phyloP scores from a whole-genome alignment of 2,797 vertebrate genomes.

The Phyllotis vaccarum region DNA sequence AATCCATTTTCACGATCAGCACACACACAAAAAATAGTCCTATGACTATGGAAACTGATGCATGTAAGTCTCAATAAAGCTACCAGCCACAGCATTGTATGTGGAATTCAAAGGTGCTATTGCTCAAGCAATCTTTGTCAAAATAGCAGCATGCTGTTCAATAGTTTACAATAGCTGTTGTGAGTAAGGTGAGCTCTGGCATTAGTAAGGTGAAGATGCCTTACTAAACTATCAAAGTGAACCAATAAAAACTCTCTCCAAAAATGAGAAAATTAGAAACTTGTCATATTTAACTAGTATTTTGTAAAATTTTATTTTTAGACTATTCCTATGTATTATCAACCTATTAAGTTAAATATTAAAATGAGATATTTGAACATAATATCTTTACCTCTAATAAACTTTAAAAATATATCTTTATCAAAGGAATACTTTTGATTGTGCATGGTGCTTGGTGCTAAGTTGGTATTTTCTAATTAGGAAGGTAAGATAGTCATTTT shows the following conservation, averaged over 20 bases:
- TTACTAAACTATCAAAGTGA: background rate
- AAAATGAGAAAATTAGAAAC: slow-evolving; percentile 9
- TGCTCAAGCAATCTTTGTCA: background rate
- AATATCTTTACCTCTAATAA: background rate
- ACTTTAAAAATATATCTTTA: background rate
- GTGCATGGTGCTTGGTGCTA: background rate
- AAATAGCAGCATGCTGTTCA: background rate
- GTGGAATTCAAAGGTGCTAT: background rate
- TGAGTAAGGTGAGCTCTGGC: background rate
- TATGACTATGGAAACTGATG: background rate
- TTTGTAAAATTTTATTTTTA: slow-evolving; percentile 20
- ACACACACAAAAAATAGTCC: background rate
- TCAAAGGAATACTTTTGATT: slow-evolving; percentile 2
- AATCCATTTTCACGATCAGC: background rate
- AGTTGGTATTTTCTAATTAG: background rate
- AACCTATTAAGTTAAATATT: background rate
- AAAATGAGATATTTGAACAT: slow-evolving; percentile 6
- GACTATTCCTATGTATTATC: background rate
- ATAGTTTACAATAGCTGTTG: background rate
- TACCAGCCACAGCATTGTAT: background rate
- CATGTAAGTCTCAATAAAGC: background rate
- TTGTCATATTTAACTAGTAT: background rate
- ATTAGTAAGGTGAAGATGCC: background rate
- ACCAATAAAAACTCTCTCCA: background rate
- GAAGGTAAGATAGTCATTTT: background rate